A percentile compares a stretch with the other conserved stretches of the same genome.
phyloP scores from a whole-genome alignment of 1,140 invertebrate genomes.

The Philopotamus ludificatus region DNA sequence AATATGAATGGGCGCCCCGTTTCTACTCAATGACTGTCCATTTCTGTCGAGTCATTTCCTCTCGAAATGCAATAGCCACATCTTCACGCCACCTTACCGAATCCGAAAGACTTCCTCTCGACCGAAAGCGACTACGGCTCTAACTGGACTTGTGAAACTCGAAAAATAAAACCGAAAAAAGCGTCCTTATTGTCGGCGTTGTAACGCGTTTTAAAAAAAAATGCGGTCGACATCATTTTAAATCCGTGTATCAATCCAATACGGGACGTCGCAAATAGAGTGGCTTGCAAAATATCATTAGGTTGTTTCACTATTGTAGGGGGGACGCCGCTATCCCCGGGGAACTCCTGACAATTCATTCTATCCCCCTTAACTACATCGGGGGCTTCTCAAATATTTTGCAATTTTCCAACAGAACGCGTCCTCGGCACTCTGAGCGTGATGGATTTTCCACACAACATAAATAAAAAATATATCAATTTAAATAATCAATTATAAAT shows the following conservation, averaged over 20 bases:
- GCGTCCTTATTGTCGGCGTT: too few relatives aligned
- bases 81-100: slow-evolving; percentile 21
- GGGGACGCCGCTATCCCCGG: slow-evolving; percentile 9
- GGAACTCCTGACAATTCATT: slow-evolving; percentile 30
- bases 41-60: slow-evolving; percentile 26
- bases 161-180: too few relatives aligned
- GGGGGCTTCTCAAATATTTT: slow-evolving; percentile 21
- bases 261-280: slow-evolving; percentile 26
- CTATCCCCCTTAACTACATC: slow-evolving; percentile 20
- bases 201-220: neutral
- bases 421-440: too few relatives aligned
- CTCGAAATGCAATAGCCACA: slow-evolving; percentile 12
- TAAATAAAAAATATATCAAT: neutral
- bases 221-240: slow-evolving; percentile 10
- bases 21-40: slow-evolving; percentile 19
- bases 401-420: too few relatives aligned
- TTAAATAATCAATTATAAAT: neutral
- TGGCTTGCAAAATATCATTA: slow-evolving; percentile 31
- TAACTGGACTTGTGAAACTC: neutral
- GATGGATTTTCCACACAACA: neutral
- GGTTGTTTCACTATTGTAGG: slow-evolving; percentile 28
- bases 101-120: slow-evolving; percentile 8
- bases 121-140: neutral
- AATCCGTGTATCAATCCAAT: slow-evolving; percentile 16
- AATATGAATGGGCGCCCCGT: neutral